Evolutionary conservation across 2,113 vertebrate genomes (phyloP), one percentile per base, ranked within the genome.

Genomic region (Protobothrops flavoviridis): DNA sequence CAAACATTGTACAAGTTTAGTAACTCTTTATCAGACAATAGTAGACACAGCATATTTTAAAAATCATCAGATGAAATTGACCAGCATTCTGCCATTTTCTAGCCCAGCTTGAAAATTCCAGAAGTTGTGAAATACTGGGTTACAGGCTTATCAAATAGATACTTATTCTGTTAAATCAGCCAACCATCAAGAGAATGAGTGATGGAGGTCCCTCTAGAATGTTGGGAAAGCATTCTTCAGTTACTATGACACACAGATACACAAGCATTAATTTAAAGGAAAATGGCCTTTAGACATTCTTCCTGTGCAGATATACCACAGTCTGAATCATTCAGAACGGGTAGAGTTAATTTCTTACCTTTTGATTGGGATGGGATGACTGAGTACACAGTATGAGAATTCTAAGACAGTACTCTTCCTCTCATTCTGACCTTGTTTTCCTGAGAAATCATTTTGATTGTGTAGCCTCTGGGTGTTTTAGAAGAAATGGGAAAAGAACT

Each of bases 221-320:
- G 81, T 90, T 87, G 13, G 20, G n/a, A 20, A 69, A 85, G 13
- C 89, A 92, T 92, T 94, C 91, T 69, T 24, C 48, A 29, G 93
- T 94, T 94, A 91, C 93, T 92, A 94, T 90, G 91, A 61, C 57
- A 90, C 50, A 48, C 15, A 53, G 3, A 59, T 55, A 56, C 52
- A 33, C 33, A 59, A 48, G 52, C 74, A 90, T 39, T 50, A 56
- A 86, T 74, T 61, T 89, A 90, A 90, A 94, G 74, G 64, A 52
- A 89, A 93, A 93, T 91, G 64, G 45, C 39, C 39, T 20, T 92
- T 92, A 85, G 17, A 81, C 56, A 90, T 87, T 87, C 50, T 43
- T 94, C 39, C 24, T 94, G 55, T 23, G 48, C 50, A 64, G 50
- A 74, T 4, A 29, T 26, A 56, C 86, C 85, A 55, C 61, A 23